Percentiles rank a stretch among this genome's conserved stretches.
Conservation (phyloP, 2,797 vertebrate genomes). For the Babyrousa celebensis region DNA sequence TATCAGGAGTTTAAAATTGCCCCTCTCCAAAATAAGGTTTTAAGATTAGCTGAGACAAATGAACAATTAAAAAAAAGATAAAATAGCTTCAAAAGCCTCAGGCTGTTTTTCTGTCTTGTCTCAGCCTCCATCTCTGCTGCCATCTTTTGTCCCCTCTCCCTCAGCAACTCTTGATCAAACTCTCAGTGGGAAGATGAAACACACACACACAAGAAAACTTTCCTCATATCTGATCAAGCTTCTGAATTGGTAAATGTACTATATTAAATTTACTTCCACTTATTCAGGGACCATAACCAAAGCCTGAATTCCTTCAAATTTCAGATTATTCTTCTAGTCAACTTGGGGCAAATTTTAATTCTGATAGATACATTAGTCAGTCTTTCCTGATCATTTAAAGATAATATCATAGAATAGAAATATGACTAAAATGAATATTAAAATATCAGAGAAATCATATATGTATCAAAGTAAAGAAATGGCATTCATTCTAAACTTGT, state of each 20-base stretch:
- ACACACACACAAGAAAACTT: neutral
- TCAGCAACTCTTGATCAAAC: neutral
- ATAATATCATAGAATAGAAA: neutral
- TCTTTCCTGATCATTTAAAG: neutral
- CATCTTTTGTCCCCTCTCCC: neutral
- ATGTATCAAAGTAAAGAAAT: neutral
- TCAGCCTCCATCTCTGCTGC: neutral
- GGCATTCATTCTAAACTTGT: neutral
- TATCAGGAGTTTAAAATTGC: neutral
- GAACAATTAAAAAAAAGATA: neutral
- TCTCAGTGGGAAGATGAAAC: neutral
- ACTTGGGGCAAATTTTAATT: neutral
- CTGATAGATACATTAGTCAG: neutral
- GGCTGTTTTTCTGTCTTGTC: neutral
- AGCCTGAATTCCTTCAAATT: neutral
- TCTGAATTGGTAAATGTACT: neutral
- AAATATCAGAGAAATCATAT: neutral
- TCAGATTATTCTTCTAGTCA: neutral
- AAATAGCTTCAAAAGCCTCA: neutral
- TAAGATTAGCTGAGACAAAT: neutral
- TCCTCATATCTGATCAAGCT: neutral
- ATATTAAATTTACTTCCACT: neutral
- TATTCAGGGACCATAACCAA: neutral
- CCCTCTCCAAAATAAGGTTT: neutral
- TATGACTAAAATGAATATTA: neutral